phyloP scores from a whole-genome alignment of 92 coral and sea anemone genomes.

The Epizoanthus rinbou region DNA sequence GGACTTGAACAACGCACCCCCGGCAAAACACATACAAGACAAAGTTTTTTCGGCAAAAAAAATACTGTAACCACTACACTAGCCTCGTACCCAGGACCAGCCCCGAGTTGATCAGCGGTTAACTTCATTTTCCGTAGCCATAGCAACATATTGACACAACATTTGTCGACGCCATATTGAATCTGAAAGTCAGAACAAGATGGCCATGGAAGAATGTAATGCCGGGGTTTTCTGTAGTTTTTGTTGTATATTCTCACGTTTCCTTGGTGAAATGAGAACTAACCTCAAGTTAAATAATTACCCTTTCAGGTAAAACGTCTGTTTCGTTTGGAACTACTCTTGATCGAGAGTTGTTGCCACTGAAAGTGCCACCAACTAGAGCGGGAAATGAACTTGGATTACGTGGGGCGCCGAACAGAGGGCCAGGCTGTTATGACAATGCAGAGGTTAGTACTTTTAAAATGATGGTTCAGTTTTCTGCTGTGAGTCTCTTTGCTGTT shows the following conservation, averaged over 20 bases:
- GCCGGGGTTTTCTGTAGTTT: neutral
- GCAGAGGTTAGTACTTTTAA: slow-evolving; percentile 75
- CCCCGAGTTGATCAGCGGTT: neutral
- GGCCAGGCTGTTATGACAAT: slow-evolving; percentile 95
- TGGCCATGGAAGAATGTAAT: slow-evolving; percentile 26
- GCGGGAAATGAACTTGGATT: slow-evolving; percentile 85
- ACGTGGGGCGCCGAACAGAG: slow-evolving; percentile 88
- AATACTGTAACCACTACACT: too few species aligned
- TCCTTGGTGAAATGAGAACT: neutral
- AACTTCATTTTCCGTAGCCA: neutral
- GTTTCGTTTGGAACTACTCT: slow-evolving; percentile 91
- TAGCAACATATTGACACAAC: slow-evolving; percentile 6
- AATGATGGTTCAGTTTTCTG: neutral
- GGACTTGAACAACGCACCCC: too few species aligned
- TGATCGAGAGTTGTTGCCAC: slow-evolving; percentile 87
- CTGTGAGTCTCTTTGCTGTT: neutral
- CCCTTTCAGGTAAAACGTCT: slow-evolving; percentile 47
- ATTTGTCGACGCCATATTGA: slow-evolving; percentile 1
- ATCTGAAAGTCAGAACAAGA: slow-evolving; percentile 1
- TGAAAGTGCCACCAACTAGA: slow-evolving; percentile 85
- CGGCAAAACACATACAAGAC: too few species aligned
- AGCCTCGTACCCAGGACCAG: too few species aligned
- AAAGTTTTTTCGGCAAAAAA: too few species aligned
- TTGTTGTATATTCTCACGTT: neutral
- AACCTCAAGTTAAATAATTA: too few species aligned